Evolutionary conservation across 2,113 vertebrate genomes (phyloP).

Genomic region (Rhegmatorhina hoffmannsi): DNA sequence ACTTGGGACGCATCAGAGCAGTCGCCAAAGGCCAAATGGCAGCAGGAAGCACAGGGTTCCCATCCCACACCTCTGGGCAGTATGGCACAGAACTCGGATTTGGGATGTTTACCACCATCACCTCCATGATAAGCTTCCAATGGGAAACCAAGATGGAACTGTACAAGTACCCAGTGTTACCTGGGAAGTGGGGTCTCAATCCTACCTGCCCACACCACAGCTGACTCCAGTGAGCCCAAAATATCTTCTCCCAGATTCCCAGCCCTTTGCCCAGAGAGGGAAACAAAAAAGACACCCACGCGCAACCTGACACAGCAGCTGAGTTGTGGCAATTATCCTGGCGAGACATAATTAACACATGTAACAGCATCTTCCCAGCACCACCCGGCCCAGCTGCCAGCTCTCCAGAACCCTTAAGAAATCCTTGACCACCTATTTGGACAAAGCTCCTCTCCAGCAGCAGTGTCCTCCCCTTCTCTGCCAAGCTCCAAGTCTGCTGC

Average conservation of each 20-base stretch:
- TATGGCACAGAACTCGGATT: background rate
- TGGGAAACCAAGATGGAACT: fast-evolving
- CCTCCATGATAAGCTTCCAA: fast-evolving
- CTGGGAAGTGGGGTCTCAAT: background rate
- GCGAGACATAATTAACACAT: slow-evolving; percentile 40
- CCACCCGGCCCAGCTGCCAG: background rate
- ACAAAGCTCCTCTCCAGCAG: background rate
- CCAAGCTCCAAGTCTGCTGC: background rate
- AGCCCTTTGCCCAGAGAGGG: background rate
- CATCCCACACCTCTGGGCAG: background rate
- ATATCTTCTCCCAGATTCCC: background rate
- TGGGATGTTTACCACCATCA: background rate
- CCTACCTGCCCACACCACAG: fast-evolving
- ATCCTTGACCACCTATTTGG: background rate
- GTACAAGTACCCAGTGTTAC: fast-evolving
- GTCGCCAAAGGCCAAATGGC: fast-evolving
- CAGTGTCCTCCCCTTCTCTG: background rate
- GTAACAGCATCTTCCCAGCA: slow-evolving; percentile 35
- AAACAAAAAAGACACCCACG: background rate
- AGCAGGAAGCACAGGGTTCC: background rate
- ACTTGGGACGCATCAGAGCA: fast-evolving
- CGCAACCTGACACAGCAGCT: background rate
- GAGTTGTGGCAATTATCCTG: slow-evolving; percentile 10
- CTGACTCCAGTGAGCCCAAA: background rate
- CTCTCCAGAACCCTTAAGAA: background rate